Conservation (phyloP, 2,113 vertebrate species). For the Prietella phreatophila region DNA sequence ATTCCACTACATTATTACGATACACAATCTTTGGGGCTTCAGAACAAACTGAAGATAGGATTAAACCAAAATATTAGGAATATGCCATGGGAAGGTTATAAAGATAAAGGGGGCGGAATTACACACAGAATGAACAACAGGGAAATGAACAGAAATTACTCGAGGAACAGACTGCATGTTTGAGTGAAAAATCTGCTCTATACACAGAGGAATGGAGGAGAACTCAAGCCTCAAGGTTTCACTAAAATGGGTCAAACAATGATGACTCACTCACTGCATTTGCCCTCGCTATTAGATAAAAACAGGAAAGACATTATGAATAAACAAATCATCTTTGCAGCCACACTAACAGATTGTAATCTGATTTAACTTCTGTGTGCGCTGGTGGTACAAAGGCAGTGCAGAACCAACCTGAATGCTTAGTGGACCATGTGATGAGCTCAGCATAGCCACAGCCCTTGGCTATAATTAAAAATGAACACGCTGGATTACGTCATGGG, state of each 20-base stretch:
- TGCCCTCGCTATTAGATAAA: background rate
- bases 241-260: slow-evolving; percentile 28
- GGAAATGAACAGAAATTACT: background rate
- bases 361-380: background rate
- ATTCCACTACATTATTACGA: background rate
- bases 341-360: background rate
- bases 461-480: slow-evolving; percentile 39
- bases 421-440: slow-evolving; percentile 39
- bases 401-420: slow-evolving; percentile 40
- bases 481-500: slow-evolving; percentile 4
- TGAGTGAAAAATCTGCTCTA: slow-evolving; percentile 10
- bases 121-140: too few relatives aligned
- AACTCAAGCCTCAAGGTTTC: slow-evolving; percentile 3
- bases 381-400: background rate
- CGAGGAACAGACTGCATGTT: background rate
- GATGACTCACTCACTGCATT: background rate
- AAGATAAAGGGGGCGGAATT: background rate
- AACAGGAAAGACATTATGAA: background rate
- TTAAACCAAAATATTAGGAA: background rate
- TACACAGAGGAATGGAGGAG: background rate
- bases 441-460: background rate
- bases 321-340: background rate
- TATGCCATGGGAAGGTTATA: background rate
- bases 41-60: background rate
- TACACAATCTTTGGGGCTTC: background rate